These are phyloP conservation scores for Ibidorhyncha struthersii DNA, from an alignment of 2,113 vertebrate species.

Conservation along the genomic window DNA sequence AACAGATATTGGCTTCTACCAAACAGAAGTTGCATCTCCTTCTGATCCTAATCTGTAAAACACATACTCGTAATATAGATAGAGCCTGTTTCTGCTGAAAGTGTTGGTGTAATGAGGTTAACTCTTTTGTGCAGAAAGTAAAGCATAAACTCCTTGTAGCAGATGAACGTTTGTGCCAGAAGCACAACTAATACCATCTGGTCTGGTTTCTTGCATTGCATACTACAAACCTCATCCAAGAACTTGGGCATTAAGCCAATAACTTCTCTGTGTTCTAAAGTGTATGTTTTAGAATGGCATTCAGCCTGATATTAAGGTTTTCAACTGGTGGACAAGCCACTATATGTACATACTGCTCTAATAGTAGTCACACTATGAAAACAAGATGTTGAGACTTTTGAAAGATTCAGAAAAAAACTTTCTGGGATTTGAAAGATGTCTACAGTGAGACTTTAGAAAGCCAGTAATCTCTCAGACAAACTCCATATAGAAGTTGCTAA, in stretches of 20 bases:
- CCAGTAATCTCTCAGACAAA: background rate
- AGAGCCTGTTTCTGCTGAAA: background rate
- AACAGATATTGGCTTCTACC: background rate
- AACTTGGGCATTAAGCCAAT: background rate
- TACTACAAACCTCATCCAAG: background rate
- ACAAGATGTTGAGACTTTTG: background rate
- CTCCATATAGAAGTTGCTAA: background rate
- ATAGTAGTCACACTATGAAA: background rate
- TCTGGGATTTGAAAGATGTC: background rate
- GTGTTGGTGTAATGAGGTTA: background rate
- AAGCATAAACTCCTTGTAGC: background rate
- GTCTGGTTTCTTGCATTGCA: background rate
- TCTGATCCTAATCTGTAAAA: background rate
- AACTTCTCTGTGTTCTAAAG: background rate
- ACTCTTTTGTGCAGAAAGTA: background rate
- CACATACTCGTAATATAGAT: background rate
- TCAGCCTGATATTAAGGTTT: background rate
- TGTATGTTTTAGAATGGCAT: background rate
- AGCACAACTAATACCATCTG: conserved; percentile 5
- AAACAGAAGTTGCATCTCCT: background rate
- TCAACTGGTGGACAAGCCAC: background rate
- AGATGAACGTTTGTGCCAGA: background rate
- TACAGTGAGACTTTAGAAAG: background rate
- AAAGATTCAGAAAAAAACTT: background rate
- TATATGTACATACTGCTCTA: background rate